Conservation (phyloP, 2,113 vertebrate genomes). For the Pelvicachromis taeniatus region DNA sequence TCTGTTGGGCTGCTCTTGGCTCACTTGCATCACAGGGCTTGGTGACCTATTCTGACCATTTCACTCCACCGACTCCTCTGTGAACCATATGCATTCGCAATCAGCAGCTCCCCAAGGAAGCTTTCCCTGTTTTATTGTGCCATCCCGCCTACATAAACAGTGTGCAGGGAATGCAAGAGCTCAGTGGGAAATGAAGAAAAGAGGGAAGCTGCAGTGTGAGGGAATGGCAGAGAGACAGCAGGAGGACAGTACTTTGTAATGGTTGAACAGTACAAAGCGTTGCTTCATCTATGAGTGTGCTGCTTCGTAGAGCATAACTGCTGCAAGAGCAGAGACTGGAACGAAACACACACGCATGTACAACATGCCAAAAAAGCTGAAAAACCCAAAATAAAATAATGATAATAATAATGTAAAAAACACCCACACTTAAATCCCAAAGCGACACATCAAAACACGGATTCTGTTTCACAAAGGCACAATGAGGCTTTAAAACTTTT, state of each 20-base stretch:
- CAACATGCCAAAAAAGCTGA: not conserved
- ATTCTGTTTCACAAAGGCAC: not conserved
- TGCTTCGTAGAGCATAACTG: conserved; percentile 18
- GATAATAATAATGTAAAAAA: not conserved
- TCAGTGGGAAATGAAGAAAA: conserved; percentile 18
- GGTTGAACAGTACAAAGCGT: conserved; percentile 35
- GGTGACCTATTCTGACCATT: conserved; percentile 25
- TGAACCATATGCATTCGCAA: conserved; percentile 34
- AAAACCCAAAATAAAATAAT: not conserved
- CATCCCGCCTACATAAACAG: conserved; percentile 41
- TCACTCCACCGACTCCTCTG: not conserved
- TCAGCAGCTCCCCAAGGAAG: conserved; percentile 19
- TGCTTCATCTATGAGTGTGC: conserved; percentile 9
- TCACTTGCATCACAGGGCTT: not conserved
- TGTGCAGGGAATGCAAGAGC: conserved; percentile 37
- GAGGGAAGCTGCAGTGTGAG: not conserved
- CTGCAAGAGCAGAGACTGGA: not conserved
- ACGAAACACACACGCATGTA: not conserved
- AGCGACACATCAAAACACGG: not conserved
- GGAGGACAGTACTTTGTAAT: conserved; percentile 38
- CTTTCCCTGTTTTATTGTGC: conserved; percentile 42
- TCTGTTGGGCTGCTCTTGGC: not conserved
- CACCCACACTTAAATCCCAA: conserved; percentile 23
- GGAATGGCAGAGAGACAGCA: conserved; percentile 22
- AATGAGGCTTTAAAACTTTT: conserved; percentile 5